A percentile compares a stretch with the other conserved stretches of the same genome.
Evolutionary conservation across 2,797 vertebrate species (phyloP).

Genomic region (Vireo griseus): DNA sequence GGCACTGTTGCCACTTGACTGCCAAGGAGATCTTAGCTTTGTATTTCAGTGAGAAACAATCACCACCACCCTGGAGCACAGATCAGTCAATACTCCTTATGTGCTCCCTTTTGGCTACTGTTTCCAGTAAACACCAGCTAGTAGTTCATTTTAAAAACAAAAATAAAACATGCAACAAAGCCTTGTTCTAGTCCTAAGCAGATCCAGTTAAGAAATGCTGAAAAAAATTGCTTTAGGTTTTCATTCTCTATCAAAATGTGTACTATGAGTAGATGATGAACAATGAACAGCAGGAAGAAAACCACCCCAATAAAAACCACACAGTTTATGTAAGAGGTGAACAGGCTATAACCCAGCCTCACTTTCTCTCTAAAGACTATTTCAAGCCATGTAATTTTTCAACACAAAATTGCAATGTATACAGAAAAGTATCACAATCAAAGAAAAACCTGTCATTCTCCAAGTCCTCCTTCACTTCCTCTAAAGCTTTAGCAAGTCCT

Average conservation of each 20-base stretch:
- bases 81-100: background rate
- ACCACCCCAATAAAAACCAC: background rate
- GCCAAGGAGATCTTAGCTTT: background rate
- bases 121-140: background rate
- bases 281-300: background rate
- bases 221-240: background rate
- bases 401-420: background rate
- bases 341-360: background rate
- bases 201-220: background rate
- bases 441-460: background rate
- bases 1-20: background rate
- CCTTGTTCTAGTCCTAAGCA: background rate
- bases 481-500: background rate
- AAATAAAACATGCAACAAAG: background rate
- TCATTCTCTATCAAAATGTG: background rate
- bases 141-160: background rate
- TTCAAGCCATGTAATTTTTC: background rate
- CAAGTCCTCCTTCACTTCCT: background rate
- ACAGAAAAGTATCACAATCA: background rate
- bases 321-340: background rate
- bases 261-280: background rate
- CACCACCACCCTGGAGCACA: background rate
- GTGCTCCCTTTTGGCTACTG: background rate
- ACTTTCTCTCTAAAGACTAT: background rate
- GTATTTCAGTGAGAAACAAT: background rate